Evolutionary conservation across 2,797 vertebrate species (phyloP), one percentile per base, ranked within the genome.

Genomic region (Semotilus atromaculatus): DNA sequence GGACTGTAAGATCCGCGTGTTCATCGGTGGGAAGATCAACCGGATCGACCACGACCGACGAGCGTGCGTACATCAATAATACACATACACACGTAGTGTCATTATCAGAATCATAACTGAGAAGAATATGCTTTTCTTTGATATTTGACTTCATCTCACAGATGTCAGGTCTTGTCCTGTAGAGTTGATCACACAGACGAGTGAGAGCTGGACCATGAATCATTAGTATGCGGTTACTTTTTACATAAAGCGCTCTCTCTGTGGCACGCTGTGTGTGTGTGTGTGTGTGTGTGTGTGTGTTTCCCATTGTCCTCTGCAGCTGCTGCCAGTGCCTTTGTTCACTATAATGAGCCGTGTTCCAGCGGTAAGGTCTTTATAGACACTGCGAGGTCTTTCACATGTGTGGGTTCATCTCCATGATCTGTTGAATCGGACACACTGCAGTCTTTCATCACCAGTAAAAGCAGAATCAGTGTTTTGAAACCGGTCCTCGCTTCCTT

Each of bases 21-120:
- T 99, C 90, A 98, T 99, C 86, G 98, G 98, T 9, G 98, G 98
- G 62, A 99, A 99, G 93, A 98, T 99, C 94, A 99, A 99, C 92
- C 95, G 98, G 89, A 99, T 99, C 86, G 98, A 99, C 93, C 98
- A 98, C 68, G 98, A 99, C 90, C 96, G 98, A 86, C 95, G 98
- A 95, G 96, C 96, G 98, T 99, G 93, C 96, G 77, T 80, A 19
- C 26, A 38, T 4, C 18, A 53, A 19, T 51, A 51, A 11, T 55
- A 5, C 60, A 62, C 7, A 19, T 14, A 40, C 4, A 43, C 9
- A 40, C 8, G 14, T 38, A 10, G 18, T 9, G 26, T 8, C 5
- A 43, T 40, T 16, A 48, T 23, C 29, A 67, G 29, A 78, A 29
- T 66, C 53, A 38, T n/a, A 36, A 23, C 14, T 58, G n/a, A 60